Conservation (phyloP, 2,888 invertebrate species). For the Agrochola litura region DNA sequence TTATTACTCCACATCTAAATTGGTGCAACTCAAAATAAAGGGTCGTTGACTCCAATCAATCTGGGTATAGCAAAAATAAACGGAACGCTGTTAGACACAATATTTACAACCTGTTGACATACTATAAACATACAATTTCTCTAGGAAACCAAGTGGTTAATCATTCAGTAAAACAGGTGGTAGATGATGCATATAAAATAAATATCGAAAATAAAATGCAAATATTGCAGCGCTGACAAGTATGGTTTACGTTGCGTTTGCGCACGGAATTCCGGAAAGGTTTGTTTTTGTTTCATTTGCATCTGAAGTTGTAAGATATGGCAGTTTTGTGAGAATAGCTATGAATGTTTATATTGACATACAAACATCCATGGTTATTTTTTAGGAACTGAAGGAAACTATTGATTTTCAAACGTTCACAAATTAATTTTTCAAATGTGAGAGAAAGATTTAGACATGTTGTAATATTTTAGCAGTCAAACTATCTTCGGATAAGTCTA, state of each 20-base stretch:
- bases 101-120: constrained; percentile 68
- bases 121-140: constrained; percentile 65
- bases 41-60: constrained; percentile 66
- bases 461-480: neutral
- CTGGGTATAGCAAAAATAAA: constrained; percentile 65
- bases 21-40: constrained; percentile 51
- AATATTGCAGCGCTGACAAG: constrained; percentile 58
- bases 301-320: constrained; percentile 28
- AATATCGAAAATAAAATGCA: constrained; percentile 61
- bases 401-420: neutral
- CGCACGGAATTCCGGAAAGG: constrained; percentile 22
- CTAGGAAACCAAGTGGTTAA: constrained; percentile 61
- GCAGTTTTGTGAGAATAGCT: constrained; percentile 20
- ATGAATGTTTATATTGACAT: constrained; percentile 28
- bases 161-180: constrained; percentile 65
- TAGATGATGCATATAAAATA: constrained; percentile 56
- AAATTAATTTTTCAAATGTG: neutral
- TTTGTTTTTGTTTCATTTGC: constrained; percentile 44
- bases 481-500: neutral
- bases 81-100: constrained; percentile 57
- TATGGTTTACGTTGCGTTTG: constrained; percentile 27
- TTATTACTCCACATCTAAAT: constrained; percentile 58
- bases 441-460: neutral
- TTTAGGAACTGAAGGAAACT: neutral
- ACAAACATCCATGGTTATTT: constrained; percentile 5